Conservation (phyloP, 2,113 vertebrate species). For the Lepidiolamprologus cunningtoni region DNA sequence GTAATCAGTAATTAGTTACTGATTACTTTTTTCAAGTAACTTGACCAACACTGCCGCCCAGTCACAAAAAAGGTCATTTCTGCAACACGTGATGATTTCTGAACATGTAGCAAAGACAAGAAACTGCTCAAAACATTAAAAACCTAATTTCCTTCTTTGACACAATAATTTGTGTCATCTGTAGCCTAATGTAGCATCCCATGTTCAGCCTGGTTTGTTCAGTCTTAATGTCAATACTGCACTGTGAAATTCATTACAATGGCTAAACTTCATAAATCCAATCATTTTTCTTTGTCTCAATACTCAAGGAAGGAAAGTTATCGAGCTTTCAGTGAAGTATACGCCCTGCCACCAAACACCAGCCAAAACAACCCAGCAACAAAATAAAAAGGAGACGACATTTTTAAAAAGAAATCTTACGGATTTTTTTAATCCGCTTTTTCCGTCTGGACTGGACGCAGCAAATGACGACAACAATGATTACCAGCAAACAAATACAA, state of each 20-base stretch:
- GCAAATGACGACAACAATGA: neutral
- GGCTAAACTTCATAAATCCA: neutral
- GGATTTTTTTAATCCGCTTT: neutral
- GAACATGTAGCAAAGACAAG: fast-evolving
- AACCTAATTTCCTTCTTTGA: neutral
- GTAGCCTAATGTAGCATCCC: fast-evolving
- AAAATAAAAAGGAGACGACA: neutral
- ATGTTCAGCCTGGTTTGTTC: neutral
- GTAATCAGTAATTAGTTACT: too few relatives aligned
- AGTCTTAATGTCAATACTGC: neutral
- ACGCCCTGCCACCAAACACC: neutral
- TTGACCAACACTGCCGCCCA: fast-evolving
- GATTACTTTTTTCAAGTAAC: too few relatives aligned
- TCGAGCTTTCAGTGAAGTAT: neutral
- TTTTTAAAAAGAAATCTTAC: neutral
- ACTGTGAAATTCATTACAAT: neutral
- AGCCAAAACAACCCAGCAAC: neutral
- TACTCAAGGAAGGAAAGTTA: neutral
- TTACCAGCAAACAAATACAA: fast-evolving
- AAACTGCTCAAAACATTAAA: fast-evolving
- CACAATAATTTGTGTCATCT: neutral
- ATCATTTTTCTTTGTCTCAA: neutral
- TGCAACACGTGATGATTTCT: neutral
- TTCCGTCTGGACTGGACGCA: neutral
- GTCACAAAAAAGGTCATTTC: neutral